Base-by-base conservation (phyloP, 2,888 invertebrate species). In the Merodon equestris region DNA sequence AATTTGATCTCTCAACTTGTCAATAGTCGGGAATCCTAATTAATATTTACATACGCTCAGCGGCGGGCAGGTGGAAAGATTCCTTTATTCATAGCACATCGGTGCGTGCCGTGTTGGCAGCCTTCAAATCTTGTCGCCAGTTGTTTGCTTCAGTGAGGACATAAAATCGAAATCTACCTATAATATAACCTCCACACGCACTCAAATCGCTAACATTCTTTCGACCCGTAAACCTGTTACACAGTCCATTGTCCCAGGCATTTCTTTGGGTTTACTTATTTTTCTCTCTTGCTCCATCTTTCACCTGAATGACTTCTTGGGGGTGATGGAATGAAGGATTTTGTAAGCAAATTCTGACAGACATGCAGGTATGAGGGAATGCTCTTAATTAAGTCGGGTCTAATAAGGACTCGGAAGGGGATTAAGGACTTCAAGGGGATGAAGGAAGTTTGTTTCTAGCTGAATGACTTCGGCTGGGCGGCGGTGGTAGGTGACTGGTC, bases 1-100 rank as follows among this genome's bases (percentile, higher is more conserved):
- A 54, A 42, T 27, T 27, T 27, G 7, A 27, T 60, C 60, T 18
- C 51, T 53, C 53, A 54, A 17, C 45, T 42, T 60, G 68, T 57
- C 66, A 18, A 57, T 67, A 48, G 66, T 50, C 66, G 18, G 40
- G 42, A 57, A 34, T 36, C 57, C 13, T 67, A 57, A 67, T 67
- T 57, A 57, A 57, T 67, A 53, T 67, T 66, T 57, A 48, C 56
- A 66, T 57, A 48, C 56, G 56, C 4, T 12, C 7, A 1, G 3
- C 9, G 15, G 15, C 5, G 44, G 45, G 34, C 5, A 15, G 14
- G 34, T 1, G 57, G 15, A 9, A 42, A 10, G 9, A 2, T 7
- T 13, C 7, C 13, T 17, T 18, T 17, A 9, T 27, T 4, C 3
- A 27, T 27, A 27, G 7, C 2, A 7, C 27, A 4, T 27, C 7